phyloP scores from a whole-genome alignment of 2,888 invertebrate genomes.

The Amblyjoppa proteus region DNA sequence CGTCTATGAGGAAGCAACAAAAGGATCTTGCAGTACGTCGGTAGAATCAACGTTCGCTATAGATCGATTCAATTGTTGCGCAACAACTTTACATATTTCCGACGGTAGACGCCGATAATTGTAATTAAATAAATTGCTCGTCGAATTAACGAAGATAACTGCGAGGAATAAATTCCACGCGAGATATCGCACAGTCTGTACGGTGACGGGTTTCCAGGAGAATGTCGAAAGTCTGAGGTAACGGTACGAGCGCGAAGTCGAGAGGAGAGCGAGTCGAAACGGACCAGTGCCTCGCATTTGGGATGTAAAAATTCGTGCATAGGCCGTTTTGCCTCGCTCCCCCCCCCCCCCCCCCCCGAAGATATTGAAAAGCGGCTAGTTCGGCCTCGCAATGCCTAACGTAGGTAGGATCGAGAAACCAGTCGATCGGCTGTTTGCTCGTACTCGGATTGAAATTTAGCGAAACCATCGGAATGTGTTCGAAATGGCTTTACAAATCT shows the following conservation, averaged over 20 bases:
- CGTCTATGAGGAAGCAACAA: background rate
- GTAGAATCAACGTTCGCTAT: background rate
- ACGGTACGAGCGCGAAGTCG: background rate
- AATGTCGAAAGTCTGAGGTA: background rate
- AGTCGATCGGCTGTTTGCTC: constrained; percentile 12
- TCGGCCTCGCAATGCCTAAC: too few species aligned
- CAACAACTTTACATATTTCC: background rate
- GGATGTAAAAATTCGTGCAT: too few species aligned
- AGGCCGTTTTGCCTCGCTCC: too few species aligned
- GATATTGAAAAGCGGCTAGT: too few species aligned
- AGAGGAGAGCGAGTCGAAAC: background rate
- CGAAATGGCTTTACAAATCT: background rate
- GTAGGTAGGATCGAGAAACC: constrained; percentile 10
- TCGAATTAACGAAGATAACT: background rate
- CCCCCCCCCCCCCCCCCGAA: too few species aligned
- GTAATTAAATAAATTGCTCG: constrained; percentile 2
- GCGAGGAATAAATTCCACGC: background rate
- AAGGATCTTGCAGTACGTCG: background rate
- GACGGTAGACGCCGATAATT: background rate
- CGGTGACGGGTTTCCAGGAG: background rate
- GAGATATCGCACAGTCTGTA: background rate
- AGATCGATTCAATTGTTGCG: background rate
- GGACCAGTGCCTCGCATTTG: background rate
- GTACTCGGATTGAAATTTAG: constrained; percentile 33
- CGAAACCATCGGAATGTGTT: background rate